phyloP scores from a whole-genome alignment of 2,113 vertebrate genomes.

The Phyllostomus discolor region DNA sequence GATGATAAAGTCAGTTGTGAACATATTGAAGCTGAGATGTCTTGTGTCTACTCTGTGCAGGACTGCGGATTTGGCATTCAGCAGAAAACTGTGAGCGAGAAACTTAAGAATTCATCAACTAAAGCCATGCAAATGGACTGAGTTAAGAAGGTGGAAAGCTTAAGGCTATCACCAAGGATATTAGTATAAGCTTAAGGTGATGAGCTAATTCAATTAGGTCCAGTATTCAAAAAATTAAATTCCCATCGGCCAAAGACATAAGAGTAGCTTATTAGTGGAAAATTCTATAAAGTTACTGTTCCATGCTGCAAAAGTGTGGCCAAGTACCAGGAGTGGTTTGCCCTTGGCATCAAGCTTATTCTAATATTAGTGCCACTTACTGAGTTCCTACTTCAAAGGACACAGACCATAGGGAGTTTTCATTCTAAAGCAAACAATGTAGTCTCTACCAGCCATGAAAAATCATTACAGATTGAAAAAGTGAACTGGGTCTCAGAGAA shows the following conservation, averaged over 20 bases:
- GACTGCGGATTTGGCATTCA: background rate
- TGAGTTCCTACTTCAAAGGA: conserved; percentile 31
- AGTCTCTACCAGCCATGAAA: background rate
- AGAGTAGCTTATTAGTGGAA: conserved; percentile 29
- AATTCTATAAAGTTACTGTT: conserved; percentile 36
- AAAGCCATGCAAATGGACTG: background rate
- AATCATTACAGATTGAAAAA: conserved; percentile 1
- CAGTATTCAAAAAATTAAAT: conserved; percentile 25
- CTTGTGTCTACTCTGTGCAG: background rate
- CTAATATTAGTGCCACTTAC: conserved; percentile 33
- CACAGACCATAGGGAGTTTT: background rate
- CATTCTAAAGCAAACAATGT: conserved; percentile 36
- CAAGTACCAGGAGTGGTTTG: background rate
- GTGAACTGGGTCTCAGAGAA: background rate
- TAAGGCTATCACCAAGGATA: conserved; percentile 19
- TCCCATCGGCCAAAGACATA: conserved; percentile 26
- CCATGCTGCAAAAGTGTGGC: background rate
- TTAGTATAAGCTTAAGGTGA: conserved; percentile 41
- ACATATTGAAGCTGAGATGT: background rate
- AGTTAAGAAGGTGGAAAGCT: background rate
- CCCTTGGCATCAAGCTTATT: conserved; percentile 36
- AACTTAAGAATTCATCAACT: background rate
- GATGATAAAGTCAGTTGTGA: background rate
- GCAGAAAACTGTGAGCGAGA: background rate
- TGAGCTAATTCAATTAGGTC: conserved; percentile 50